Evolutionary conservation across 2,797 vertebrate genomes (phyloP).

Genomic region (Fistularia tabacaria): DNA sequence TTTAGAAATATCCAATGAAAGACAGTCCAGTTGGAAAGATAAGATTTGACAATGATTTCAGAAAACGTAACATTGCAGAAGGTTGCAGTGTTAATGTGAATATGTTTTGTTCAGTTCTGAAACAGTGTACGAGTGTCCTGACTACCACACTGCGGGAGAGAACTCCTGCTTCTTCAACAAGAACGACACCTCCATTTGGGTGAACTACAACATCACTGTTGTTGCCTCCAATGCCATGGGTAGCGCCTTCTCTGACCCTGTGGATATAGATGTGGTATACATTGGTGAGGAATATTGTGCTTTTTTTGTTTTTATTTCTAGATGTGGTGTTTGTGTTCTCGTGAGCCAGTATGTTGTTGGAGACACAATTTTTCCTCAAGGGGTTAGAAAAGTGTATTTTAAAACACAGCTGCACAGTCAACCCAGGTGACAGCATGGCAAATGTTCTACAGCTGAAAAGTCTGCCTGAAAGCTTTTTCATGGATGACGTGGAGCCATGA

Average conservation of each 20-base stretch:
- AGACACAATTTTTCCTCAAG: not conserved
- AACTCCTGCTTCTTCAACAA: constrained; percentile 94
- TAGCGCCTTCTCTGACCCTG: constrained; percentile 78
- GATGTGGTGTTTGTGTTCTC: not conserved
- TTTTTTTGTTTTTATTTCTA: not conserved
- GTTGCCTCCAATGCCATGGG: constrained; percentile 84
- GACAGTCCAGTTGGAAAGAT: no score
- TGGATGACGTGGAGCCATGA: no score
- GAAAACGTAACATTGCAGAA: no score
- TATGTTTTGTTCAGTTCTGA: constrained; percentile 55
- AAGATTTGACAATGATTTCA: no score
- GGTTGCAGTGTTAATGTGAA: no score
- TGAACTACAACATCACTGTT: constrained; percentile 85
- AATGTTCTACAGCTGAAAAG: constrained; percentile 2
- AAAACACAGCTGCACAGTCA: not conserved
- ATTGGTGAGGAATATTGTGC: constrained; percentile 79
- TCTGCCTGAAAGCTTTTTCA: no score
- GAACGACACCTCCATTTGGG: constrained; percentile 83
- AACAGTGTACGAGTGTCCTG: constrained; percentile 79
- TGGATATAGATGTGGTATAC: constrained; percentile 82
- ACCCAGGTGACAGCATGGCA: constrained; percentile 7
- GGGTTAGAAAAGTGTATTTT: constrained; percentile 13
- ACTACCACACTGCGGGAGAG: constrained; percentile 83
- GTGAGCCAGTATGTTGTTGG: not conserved
- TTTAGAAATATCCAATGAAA: no score